Evolutionary conservation across 2,113 vertebrate genomes (phyloP).

Genomic region (Dasyprocta punctata): DNA sequence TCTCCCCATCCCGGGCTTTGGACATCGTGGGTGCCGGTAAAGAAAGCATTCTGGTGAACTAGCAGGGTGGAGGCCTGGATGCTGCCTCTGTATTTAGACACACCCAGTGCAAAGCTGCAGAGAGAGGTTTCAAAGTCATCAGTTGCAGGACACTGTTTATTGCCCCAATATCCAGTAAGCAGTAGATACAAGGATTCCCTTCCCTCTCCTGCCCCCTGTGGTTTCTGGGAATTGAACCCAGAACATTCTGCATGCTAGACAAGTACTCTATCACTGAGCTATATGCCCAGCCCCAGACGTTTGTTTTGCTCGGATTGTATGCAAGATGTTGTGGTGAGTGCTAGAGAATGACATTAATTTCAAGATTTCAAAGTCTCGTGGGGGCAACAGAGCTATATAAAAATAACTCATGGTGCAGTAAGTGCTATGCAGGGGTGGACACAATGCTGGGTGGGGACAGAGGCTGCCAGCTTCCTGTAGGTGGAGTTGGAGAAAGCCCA

Average conservation of each 20-base stretch:
- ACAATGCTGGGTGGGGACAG: neutral
- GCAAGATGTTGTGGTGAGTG: neutral
- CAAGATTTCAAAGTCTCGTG: neutral
- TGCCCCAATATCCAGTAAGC: neutral
- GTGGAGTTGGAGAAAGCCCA: neutral
- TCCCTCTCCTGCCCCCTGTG: too few relatives aligned
- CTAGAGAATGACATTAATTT: neutral
- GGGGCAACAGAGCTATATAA: neutral
- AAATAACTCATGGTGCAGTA: neutral
- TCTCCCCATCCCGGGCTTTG: neutral
- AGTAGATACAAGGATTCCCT: neutral
- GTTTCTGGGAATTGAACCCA: neutral
- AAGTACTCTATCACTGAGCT: neutral
- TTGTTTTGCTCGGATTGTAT: neutral
- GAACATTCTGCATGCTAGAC: neutral
- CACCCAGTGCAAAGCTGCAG: neutral
- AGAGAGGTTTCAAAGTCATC: neutral
- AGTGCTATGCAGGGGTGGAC: neutral
- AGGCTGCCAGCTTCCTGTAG: neutral
- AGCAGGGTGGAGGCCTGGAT: neutral
- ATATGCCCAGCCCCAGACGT: too few relatives aligned
- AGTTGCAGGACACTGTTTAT: neutral
- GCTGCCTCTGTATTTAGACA: neutral
- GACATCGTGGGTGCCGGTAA: neutral
- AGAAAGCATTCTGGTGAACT: neutral